These are phyloP conservation scores for Agapornis canus DNA, from an alignment of 2,797 vertebrate genomes.

Conservation along the genomic window DNA sequence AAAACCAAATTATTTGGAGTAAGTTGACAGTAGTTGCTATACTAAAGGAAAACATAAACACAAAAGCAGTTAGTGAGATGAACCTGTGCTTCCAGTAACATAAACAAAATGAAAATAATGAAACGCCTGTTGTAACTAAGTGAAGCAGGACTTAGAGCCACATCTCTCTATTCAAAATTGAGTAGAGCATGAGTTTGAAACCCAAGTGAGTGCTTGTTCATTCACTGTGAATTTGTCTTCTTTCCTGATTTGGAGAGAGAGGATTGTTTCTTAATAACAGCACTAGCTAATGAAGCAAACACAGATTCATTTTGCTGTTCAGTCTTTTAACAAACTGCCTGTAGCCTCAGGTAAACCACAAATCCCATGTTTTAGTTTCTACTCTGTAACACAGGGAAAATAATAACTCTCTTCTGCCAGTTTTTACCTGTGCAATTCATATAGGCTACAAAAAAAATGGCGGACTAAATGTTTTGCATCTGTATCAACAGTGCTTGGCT, in stretches of 20 bases:
- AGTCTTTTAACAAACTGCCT: neutral
- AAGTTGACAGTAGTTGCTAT: slow-evolving; percentile 17
- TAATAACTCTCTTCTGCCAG: neutral
- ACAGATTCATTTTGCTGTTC: neutral
- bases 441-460: neutral
- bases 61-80: neutral
- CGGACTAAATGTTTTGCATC: neutral
- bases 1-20: neutral
- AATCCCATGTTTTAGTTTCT: neutral
- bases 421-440: neutral
- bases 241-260: neutral
- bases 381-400: neutral
- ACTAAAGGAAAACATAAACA: slow-evolving; percentile 33
- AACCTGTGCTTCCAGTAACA: slow-evolving; percentile 19
- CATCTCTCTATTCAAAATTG: neutral
- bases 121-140: slow-evolving; percentile 47
- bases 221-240: neutral
- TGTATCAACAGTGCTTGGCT: neutral
- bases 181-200: neutral
- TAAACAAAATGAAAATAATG: slow-evolving; percentile 53
- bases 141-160: neutral
- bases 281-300: neutral
- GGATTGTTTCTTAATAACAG: neutral
- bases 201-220: neutral
- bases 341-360: neutral